A percentile compares a stretch with the other conserved stretches of the same genome.
Evolutionary conservation across 2,113 vertebrate species (phyloP).

Genomic region (Pomatorhinus ruficollis): DNA sequence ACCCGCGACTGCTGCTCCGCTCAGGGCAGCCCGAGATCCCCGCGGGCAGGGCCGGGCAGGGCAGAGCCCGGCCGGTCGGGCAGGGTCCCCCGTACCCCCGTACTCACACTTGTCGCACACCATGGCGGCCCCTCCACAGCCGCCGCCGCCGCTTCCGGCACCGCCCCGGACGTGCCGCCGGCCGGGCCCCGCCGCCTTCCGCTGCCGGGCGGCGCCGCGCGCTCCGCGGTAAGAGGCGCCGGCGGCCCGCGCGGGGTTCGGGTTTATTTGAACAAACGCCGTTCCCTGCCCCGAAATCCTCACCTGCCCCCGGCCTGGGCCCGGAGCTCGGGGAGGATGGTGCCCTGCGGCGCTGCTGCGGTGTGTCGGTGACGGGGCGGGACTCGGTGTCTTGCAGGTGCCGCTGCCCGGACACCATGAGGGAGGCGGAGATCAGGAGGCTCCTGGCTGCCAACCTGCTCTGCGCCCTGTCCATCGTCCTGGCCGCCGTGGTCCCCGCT

Average conservation of each 20-base stretch:
- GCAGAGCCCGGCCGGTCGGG: too few species aligned
- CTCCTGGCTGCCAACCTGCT: constrained; percentile 85
- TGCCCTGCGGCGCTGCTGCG: fast-evolving
- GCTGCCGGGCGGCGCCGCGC: not conserved
- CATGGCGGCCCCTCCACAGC: not conserved
- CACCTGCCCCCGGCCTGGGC: fast-evolving
- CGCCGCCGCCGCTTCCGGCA: not conserved
- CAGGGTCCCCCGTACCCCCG: fast-evolving
- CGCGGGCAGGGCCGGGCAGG: too few species aligned
- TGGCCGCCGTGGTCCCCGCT: constrained; percentile 79
- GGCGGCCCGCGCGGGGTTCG: not conserved
- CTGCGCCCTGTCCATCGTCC: constrained; percentile 73
- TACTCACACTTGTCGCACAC: constrained; percentile 71
- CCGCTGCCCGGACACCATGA: constrained; percentile 74
- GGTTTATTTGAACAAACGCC: fast-evolving
- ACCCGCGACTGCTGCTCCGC: not conserved
- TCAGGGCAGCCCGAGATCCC: not conserved
- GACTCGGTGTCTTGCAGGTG: constrained; percentile 49
- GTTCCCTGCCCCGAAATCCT: fast-evolving
- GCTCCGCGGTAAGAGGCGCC: not conserved
- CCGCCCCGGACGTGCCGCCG: not conserved
- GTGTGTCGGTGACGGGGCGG: not conserved
- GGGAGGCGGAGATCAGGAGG: constrained; percentile 83
- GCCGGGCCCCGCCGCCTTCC: not conserved
- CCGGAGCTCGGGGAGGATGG: fast-evolving